phyloP scores from a whole-genome alignment of 2,113 vertebrate species.

The Rynchops niger region DNA sequence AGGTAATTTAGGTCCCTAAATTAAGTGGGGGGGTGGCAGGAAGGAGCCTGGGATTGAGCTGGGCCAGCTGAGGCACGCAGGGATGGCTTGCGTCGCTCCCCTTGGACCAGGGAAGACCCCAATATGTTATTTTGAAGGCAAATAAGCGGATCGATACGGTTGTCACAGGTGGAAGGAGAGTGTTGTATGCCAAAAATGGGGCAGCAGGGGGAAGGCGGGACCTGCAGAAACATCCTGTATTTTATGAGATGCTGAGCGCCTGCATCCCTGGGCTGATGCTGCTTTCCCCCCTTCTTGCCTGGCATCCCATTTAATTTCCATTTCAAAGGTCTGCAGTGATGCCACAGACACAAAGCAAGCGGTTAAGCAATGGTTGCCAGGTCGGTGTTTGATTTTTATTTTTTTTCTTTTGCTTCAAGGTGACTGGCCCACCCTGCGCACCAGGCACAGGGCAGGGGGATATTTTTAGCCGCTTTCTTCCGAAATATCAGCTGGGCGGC shows the following conservation, averaged over 20 bases:
- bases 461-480: neutral
- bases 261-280: too few species aligned
- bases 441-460: neutral
- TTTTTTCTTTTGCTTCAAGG: neutral
- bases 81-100: neutral
- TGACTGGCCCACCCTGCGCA: neutral
- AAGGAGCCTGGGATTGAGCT: rapidly evolving
- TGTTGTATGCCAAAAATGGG: rapidly evolving
- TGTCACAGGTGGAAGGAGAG: neutral
- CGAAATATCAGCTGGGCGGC: neutral
- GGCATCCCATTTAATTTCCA: neutral
- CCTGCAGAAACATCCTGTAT: rapidly evolving
- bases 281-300: neutral
- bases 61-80: rapidly evolving
- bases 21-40: neutral
- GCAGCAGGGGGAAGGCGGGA: neutral
- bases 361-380: neutral
- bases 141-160: rapidly evolving
- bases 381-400: neutral
- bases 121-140: neutral
- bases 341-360: neutral
- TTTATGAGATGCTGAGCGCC: rapidly evolving
- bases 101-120: neutral
- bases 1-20: neutral
- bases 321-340: neutral